Percentiles rank a stretch among this genome's conserved stretches.
phyloP scores from a whole-genome alignment of 1,140 invertebrate genomes.

The Nautilus pompilius region DNA sequence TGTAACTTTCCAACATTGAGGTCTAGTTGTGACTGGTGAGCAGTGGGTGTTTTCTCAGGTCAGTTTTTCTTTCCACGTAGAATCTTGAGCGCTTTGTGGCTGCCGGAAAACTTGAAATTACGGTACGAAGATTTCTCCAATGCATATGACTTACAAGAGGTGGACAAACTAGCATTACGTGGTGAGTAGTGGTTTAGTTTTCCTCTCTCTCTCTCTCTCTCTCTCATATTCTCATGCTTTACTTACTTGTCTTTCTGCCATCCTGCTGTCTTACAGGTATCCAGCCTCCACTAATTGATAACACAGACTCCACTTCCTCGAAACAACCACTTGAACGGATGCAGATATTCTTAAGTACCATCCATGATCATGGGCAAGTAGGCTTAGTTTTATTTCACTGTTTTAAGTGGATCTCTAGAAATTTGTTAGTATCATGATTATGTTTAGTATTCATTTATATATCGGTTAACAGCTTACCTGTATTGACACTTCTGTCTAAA shows the following conservation, averaged over 20 bases:
- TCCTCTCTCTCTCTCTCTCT: conserved; percentile 2
- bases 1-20: no score
- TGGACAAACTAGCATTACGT: conserved; percentile 60
- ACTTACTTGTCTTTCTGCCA: neutral
- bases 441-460: neutral
- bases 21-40: neutral
- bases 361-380: conserved; percentile 66
- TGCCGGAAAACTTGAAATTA: conserved; percentile 63
- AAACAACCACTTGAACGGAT: conserved; percentile 70
- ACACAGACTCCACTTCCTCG: conserved; percentile 30
- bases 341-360: conserved; percentile 72
- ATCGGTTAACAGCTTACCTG: no score
- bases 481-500: no score
- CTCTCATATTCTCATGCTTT: neutral
- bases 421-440: neutral
- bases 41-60: neutral
- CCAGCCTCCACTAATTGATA: conserved; percentile 43
- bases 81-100: conserved; percentile 76
- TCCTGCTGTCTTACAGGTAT: conserved; percentile 27
- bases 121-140: conserved; percentile 67
- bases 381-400: neutral
- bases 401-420: neutral
- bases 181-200: conserved; percentile 23
- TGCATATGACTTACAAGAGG: conserved; percentile 69
- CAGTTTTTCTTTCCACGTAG: conserved; percentile 56